Conservation (phyloP, 2,888 invertebrate genomes). For the Andrena flavipes region DNA sequence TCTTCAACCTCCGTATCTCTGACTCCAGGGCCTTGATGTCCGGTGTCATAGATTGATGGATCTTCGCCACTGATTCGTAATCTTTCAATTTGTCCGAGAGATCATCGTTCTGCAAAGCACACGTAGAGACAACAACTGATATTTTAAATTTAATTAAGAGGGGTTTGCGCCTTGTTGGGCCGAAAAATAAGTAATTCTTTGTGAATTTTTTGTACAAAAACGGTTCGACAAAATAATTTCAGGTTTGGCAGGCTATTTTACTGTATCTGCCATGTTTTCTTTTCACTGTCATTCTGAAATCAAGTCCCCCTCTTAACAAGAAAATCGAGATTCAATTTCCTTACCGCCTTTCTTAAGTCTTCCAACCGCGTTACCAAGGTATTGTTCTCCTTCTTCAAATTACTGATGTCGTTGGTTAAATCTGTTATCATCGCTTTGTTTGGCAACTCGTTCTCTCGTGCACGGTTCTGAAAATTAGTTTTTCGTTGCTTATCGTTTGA, state of each 20-base stretch:
- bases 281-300: too few relatives aligned
- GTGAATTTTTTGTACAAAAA: too few relatives aligned
- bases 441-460: constrained; percentile 75
- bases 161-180: too few relatives aligned
- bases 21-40: constrained; percentile 91
- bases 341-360: constrained; percentile 88
- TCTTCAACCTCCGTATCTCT: constrained; percentile 90
- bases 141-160: not conserved
- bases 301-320: too few relatives aligned
- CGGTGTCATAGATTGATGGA: constrained; percentile 91
- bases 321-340: constrained; percentile 33
- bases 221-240: too few relatives aligned
- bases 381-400: constrained; percentile 89
- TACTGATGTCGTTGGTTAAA: constrained; percentile 90
- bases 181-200: too few relatives aligned
- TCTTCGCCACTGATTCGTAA: constrained; percentile 93
- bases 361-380: constrained; percentile 90
- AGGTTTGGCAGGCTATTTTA: too few relatives aligned
- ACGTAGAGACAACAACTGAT: not conserved
- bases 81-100: constrained; percentile 92
- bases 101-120: constrained; percentile 89
- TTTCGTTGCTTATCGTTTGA: not conserved
- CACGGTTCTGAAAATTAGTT: constrained; percentile 70
- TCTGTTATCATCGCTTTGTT: constrained; percentile 89
- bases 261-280: too few relatives aligned